These are phyloP conservation scores for Periplaneta americana DNA, from an alignment of 1,140 invertebrate genomes.

Conservation along the genomic window DNA sequence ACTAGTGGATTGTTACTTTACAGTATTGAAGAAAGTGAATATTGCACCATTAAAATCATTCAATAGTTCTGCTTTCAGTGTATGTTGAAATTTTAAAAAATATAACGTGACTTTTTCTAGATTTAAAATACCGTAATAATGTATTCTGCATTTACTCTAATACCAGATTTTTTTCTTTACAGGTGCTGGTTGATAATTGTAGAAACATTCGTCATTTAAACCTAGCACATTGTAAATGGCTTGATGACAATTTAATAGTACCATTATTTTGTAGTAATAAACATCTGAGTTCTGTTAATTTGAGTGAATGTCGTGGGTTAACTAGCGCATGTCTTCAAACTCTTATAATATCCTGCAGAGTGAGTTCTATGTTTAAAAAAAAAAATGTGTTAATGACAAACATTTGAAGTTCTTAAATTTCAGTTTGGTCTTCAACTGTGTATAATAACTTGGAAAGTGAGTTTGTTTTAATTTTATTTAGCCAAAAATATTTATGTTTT, in stretches of 20 bases:
- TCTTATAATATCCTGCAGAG: constrained; percentile 45
- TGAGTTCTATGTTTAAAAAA: neutral
- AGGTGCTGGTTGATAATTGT: constrained; percentile 42
- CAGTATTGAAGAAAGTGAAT: constrained; percentile 6
- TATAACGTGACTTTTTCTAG: no score
- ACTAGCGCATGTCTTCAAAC: constrained; percentile 48
- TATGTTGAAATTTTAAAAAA: constrained; percentile 1
- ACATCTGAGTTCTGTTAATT: constrained; percentile 41
- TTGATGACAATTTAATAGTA: constrained; percentile 43
- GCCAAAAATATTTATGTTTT: neutral
- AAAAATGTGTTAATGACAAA: neutral
- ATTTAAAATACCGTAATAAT: neutral
- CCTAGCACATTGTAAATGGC: constrained; percentile 39
- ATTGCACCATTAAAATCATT: neutral
- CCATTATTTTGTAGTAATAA: constrained; percentile 43
- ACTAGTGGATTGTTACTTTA: constrained; percentile 8
- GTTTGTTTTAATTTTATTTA: neutral
- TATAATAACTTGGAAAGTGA: neutral
- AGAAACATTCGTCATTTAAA: constrained; percentile 42
- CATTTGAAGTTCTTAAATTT: neutral
- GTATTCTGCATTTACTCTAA: neutral
- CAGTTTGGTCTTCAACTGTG: neutral
- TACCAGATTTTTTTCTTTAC: constrained; percentile 26
- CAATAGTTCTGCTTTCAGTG: neutral
- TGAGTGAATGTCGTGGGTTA: constrained; percentile 47